Evolutionary conservation across 1,140 invertebrate species (phyloP).

Genomic region (Vanessa atalanta): DNA sequence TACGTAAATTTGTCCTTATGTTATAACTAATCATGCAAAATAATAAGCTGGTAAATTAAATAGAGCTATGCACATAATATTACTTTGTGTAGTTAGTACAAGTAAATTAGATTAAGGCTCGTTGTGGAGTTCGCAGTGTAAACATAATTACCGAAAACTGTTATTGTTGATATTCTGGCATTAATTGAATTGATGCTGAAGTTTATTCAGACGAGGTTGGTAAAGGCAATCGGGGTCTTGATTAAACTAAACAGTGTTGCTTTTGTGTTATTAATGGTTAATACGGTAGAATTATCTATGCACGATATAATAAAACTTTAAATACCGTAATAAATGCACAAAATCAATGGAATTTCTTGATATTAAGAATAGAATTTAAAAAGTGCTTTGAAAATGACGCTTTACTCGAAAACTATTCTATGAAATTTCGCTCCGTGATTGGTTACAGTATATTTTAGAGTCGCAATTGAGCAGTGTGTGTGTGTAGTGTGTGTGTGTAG

Average conservation of each 20-base stretch:
- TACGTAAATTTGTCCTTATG: not conserved
- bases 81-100: slow-evolving; percentile 10
- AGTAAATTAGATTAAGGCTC: slow-evolving; percentile 43
- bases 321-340: not conserved
- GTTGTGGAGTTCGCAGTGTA: slow-evolving; percentile 49
- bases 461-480: too few species aligned
- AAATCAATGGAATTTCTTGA: not conserved
- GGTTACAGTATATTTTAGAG: too few species aligned
- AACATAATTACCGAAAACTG: slow-evolving; percentile 71
- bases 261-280: slow-evolving; percentile 42
- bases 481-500: too few species aligned
- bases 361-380: too few species aligned
- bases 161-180: slow-evolving; percentile 70
- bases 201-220: slow-evolving; percentile 72
- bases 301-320: not conserved
- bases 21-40: not conserved
- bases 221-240: slow-evolving; percentile 64
- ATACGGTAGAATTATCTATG: slow-evolving; percentile 10
- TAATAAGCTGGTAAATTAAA: not conserved
- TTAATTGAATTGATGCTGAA: slow-evolving; percentile 71
- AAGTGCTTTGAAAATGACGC: too few species aligned
- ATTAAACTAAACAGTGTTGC: slow-evolving; percentile 72
- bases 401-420: too few species aligned
- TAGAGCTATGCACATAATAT: slow-evolving; percentile 8
- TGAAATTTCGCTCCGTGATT: too few species aligned